Evolutionary conservation across 2,888 invertebrate genomes (phyloP).

Genomic region (Anthrax anthrax): DNA sequence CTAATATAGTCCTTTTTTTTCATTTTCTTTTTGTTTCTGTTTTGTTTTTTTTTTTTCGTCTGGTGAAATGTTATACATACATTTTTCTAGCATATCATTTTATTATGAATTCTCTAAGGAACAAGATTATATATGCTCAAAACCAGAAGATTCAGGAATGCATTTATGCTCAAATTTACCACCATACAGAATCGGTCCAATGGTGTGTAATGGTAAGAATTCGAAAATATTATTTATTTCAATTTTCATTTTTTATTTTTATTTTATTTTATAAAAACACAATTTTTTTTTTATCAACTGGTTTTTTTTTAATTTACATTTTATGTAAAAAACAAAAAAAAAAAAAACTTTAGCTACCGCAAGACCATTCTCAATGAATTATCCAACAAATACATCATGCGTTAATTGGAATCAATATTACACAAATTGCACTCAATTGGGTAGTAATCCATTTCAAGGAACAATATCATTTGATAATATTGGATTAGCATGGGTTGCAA

Average conservation of each 20-base stretch:
- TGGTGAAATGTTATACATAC: background rate
- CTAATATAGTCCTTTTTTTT: background rate
- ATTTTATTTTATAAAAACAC: too few relatives aligned
- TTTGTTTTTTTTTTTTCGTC: background rate
- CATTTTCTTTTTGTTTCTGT: background rate
- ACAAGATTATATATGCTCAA: constrained; percentile 94
- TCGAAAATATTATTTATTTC: too few relatives aligned
- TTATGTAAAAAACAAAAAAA: too few relatives aligned
- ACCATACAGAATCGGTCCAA: constrained; percentile 55
- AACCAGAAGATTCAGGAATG: constrained; percentile 88
- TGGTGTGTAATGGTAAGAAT: constrained; percentile 56
- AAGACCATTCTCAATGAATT: constrained; percentile 38
- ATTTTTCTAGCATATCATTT: constrained; percentile 47
- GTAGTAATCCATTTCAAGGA: constrained; percentile 94
- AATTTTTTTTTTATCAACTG: too few relatives aligned
- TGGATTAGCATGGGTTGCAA: constrained; percentile 99
- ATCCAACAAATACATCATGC: constrained; percentile 61
- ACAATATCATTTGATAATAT: constrained; percentile 99
- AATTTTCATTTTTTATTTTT: too few relatives aligned
- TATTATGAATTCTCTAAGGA: constrained; percentile 80
- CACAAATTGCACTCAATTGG: constrained; percentile 81
- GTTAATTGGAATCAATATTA: constrained; percentile 99
- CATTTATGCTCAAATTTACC: constrained; percentile 77
- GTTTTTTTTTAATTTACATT: too few relatives aligned
- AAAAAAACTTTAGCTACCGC: constrained; percentile 19